phyloP scores from a whole-genome alignment of 2,113 vertebrate genomes.

The Platichthys stellatus region DNA sequence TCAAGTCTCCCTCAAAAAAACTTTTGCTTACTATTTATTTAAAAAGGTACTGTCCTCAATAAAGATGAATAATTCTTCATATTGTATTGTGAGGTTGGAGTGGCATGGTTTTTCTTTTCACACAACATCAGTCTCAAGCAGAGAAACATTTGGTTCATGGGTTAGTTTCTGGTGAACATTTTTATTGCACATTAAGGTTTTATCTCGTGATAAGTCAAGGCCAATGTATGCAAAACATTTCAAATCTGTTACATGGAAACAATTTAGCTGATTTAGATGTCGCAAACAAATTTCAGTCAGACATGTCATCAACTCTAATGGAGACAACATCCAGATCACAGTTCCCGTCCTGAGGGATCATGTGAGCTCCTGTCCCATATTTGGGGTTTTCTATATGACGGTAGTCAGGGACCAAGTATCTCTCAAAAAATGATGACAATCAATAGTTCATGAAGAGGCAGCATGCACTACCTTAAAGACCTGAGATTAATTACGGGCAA shows the following conservation, averaged over 20 bases:
- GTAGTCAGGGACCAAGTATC: conserved; percentile 70
- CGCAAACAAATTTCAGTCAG: background rate
- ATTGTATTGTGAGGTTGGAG: background rate
- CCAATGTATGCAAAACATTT: conserved; percentile 37
- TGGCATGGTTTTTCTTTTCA: background rate
- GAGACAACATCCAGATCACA: conserved; percentile 30
- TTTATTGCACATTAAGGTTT: background rate
- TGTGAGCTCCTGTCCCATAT: conserved; percentile 24
- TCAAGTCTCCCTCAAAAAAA: background rate
- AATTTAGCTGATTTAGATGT: conserved; percentile 5
- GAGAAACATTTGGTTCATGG: background rate
- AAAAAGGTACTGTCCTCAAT: background rate
- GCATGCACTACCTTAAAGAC: conserved; percentile 41
- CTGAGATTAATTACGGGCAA: conserved; percentile 28
- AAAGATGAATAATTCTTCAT: background rate
- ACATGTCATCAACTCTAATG: background rate
- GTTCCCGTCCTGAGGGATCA: conserved; percentile 12
- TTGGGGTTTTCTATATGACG: conserved; percentile 39
- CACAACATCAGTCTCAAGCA: background rate
- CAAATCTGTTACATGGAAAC: background rate
- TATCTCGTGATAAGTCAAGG: conserved; percentile 13
- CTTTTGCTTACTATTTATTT: background rate
- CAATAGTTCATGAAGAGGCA: conserved; percentile 67
- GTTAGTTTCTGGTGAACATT: background rate
- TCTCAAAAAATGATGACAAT: conserved; percentile 75